Conservation (phyloP, 2,113 vertebrate species). For the Dromiciops gliroides region DNA sequence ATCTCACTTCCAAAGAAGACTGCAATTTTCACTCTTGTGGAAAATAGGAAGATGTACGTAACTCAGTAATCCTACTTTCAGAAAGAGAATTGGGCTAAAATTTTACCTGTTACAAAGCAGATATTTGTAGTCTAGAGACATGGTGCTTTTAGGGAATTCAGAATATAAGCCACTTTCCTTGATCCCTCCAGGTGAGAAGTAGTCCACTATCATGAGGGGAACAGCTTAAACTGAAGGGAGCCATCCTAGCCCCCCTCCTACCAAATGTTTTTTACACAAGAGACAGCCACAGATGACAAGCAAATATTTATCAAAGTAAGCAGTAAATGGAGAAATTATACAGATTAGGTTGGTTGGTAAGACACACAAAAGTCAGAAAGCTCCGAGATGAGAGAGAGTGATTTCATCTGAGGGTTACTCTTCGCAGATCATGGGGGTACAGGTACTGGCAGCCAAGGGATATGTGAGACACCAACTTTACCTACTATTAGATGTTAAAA, state of each 20-base stretch:
- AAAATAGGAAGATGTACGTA: background rate
- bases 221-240: background rate
- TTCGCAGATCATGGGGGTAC: no score
- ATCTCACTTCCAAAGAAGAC: no score
- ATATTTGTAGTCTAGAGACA: background rate
- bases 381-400: background rate
- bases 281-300: background rate
- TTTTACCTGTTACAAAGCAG: background rate
- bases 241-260: background rate
- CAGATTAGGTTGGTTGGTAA: background rate
- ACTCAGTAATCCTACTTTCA: background rate
- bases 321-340: background rate
- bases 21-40: background rate
- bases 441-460: background rate
- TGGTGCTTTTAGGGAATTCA: background rate
- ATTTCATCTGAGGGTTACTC: no score
- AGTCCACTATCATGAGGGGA: background rate
- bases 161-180: background rate
- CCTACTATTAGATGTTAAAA: background rate
- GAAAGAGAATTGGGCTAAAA: background rate
- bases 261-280: background rate
- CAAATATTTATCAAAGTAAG: background rate
- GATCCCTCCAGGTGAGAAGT: background rate
- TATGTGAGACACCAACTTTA: background rate
- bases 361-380: background rate